These are phyloP conservation scores for Ptychoptera contaminata DNA, from an alignment of 2,888 invertebrate species.

Conservation along the genomic window DNA sequence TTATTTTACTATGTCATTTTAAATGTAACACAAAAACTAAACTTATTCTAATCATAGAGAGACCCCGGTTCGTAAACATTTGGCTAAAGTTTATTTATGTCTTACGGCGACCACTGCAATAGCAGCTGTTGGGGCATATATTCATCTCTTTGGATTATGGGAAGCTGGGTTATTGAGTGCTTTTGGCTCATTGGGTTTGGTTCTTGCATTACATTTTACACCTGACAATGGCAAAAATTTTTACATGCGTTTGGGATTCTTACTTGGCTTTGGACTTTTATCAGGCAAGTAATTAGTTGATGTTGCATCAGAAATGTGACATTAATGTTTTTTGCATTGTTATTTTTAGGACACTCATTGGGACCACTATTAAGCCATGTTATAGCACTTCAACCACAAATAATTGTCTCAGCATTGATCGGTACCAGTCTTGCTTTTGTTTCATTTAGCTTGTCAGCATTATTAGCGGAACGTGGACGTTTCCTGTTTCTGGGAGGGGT, in stretches of 20 bases:
- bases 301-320: not conserved
- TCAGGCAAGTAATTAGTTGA: slow-evolving; percentile 40
- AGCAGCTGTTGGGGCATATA: slow-evolving; percentile 66
- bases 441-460: slow-evolving; percentile 76
- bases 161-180: slow-evolving; percentile 65
- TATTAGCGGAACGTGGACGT: slow-evolving; percentile 73
- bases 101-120: slow-evolving; percentile 72
- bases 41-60: too few relatives aligned
- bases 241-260: slow-evolving; percentile 60
- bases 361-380: slow-evolving; percentile 75
- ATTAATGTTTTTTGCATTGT: too few relatives aligned
- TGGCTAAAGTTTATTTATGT: slow-evolving; percentile 91
- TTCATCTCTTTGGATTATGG: slow-evolving; percentile 61
- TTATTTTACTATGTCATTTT: slow-evolving; percentile 9
- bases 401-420: slow-evolving; percentile 74
- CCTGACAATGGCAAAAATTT: slow-evolving; percentile 73
- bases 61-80: slow-evolving; percentile 70
- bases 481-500: slow-evolving; percentile 85
- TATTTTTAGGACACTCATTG: slow-evolving; percentile 59
- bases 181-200: slow-evolving; percentile 56
- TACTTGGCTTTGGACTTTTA: slow-evolving; percentile 75
- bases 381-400: slow-evolving; percentile 66
- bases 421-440: slow-evolving; percentile 79
- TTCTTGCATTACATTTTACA: slow-evolving; percentile 63
- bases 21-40: slow-evolving; percentile 6